Evolutionary conservation across 2,888 invertebrate species (phyloP).

Genomic region (Linyphia triangularis): DNA sequence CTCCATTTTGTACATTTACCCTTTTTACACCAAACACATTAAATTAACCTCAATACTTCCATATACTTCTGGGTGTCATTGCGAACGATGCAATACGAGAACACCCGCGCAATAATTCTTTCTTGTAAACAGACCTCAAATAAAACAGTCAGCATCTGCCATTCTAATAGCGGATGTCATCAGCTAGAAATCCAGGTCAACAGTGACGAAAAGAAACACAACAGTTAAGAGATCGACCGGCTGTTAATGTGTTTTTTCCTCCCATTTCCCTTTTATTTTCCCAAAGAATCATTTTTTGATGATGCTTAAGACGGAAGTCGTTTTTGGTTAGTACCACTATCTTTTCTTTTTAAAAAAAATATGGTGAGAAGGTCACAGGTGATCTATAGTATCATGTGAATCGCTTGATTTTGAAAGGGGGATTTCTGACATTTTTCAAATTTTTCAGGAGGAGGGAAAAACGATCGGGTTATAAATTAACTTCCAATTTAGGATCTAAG

Average conservation of each 20-base stretch:
- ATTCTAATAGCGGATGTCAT: neutral
- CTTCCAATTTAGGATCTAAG: too few relatives aligned
- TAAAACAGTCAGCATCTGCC: neutral
- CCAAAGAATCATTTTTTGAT: too few relatives aligned
- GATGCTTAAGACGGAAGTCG: conserved; percentile 2
- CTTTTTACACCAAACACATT: too few relatives aligned
- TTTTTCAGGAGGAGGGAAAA: too few relatives aligned
- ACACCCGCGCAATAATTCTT: neutral
- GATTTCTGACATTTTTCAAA: too few relatives aligned
- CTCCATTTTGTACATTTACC: too few relatives aligned
- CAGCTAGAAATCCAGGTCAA: neutral
- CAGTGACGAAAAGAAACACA: neutral
- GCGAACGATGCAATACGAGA: neutral
- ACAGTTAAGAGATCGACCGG: neutral
- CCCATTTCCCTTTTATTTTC: neutral
- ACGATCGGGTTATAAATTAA: too few relatives aligned
- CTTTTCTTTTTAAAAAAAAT: neutral
- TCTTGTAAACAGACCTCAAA: neutral
- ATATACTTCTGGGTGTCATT: too few relatives aligned
- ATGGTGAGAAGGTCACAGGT: neutral
- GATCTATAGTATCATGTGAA: too few relatives aligned
- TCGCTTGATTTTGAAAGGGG: too few relatives aligned
- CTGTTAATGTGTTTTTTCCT: neutral
- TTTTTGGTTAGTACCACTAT: neutral
- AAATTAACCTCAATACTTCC: too few relatives aligned